phyloP scores from a whole-genome alignment of 1,140 invertebrate genomes.

The Ephestia elutella region DNA sequence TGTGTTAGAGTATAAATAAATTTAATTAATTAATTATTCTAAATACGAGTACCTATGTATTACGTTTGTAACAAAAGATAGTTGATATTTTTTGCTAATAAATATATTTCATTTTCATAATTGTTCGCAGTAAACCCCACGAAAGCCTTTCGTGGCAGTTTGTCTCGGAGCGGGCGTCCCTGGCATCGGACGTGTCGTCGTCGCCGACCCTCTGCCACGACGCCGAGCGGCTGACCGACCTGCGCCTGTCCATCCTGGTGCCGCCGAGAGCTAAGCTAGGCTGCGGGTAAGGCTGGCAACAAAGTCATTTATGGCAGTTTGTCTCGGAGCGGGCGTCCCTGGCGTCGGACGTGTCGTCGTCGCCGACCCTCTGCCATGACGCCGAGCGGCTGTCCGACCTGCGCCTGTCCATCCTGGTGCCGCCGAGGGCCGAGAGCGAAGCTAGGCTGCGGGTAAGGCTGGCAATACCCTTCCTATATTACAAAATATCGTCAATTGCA shows the following conservation, averaged over 20 bases:
- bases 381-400: constrained; percentile 70
- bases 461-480: no score
- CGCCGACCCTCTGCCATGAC: constrained; percentile 62
- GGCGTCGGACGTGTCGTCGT: constrained; percentile 60
- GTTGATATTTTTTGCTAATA: no score
- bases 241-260: constrained; percentile 78
- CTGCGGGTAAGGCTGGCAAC: constrained; percentile 77
- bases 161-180: constrained; percentile 75
- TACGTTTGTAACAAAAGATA: no score
- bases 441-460: constrained; percentile 79
- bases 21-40: no score
- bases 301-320: constrained; percentile 77
- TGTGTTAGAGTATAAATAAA: not conserved
- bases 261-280: constrained; percentile 80
- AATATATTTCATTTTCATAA: no score
- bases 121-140: constrained; percentile 66
- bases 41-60: no score
- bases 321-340: constrained; percentile 75
- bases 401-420: constrained; percentile 78
- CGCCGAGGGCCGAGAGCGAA: constrained; percentile 77
- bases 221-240: constrained; percentile 65
- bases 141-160: constrained; percentile 87
- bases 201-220: constrained; percentile 64
- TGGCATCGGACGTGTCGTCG: constrained; percentile 60
- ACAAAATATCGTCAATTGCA: no score